Evolutionary conservation across 2,888 invertebrate genomes (phyloP), one percentile per base, ranked within the genome.

Genomic region (Acrobasis suavella): DNA sequence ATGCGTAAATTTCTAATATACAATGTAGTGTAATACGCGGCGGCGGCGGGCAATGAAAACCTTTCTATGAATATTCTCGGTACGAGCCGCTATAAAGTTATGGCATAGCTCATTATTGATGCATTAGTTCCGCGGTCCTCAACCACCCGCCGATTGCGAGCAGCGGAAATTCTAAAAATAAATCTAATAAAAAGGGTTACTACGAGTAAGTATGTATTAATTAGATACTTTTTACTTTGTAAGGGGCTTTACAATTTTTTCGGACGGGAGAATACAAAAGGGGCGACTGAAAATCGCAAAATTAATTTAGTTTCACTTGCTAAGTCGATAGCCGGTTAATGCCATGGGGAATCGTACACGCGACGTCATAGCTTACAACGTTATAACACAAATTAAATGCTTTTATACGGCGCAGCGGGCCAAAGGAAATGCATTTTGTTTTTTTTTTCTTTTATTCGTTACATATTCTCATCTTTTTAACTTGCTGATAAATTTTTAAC

Each of bases 321-420:
- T 81, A 82, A 84, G 72, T 78, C 78, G 82, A 86, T 84, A 85
- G 76, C 81, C 84, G 82, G 78, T 77, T 78, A 80, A 82, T 76
- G 72, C 75, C 67, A 72, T 69, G 74, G 77, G 77, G 79, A 72
- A 72, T 68, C 66, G 64, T 64, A 69, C 72, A 76, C 69, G 81
- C 89, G 90, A 90, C 86, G 86, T 72, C 69, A 70, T 66, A 56
- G 61, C 56, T 58, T 49, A 37, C 60, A 54, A 60, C 65, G 49
- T 60, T 54, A 56, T 49, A 56, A 56, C 39, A 42, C 17, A 56
- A 56, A 56, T 56, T 56, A 56, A 56, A 56, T 56, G 56, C 56
- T 56, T 42, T 16, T 22, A 56, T 22, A 56, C 56, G 6, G 16
- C 42, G 56, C 56, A 56, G 42, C 7, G 22, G 14, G 56, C 42